These are phyloP conservation scores for Trichoplax adhaerens DNA, from an alignment of 37 sponge, comb jelly and placozoan species.

Conservation along the genomic window DNA sequence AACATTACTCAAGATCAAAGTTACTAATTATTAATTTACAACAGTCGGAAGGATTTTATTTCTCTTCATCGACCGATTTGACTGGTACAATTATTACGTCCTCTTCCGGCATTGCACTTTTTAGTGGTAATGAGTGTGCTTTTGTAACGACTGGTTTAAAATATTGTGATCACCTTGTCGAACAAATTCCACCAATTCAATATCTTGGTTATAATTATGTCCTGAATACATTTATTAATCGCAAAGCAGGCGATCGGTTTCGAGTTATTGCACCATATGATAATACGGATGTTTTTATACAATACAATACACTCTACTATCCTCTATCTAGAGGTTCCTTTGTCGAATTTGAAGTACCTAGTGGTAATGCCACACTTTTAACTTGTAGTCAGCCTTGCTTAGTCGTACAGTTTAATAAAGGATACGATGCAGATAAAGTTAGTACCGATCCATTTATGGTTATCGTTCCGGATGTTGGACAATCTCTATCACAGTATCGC, in stretches of 20 bases:
- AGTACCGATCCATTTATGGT: slow-evolving; percentile 23
- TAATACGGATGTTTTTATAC: slow-evolving; percentile 13
- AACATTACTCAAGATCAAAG: too few species aligned
- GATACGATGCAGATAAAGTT: too few species aligned
- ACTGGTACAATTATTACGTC: slow-evolving; percentile 23
- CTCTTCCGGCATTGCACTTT: slow-evolving; percentile 11
- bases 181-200: slow-evolving; percentile 26
- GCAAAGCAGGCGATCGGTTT: slow-evolving; percentile 14
- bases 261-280: slow-evolving; percentile 11
- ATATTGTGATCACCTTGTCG: slow-evolving; percentile 37
- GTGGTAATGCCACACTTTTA: too few species aligned
- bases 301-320: slow-evolving; percentile 2
- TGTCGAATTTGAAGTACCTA: too few species aligned
- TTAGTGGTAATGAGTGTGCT: slow-evolving; percentile 26
- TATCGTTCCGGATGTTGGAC: slow-evolving; percentile 17
- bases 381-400: too few species aligned
- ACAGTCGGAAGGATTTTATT: too few species aligned
- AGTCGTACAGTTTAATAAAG: too few species aligned
- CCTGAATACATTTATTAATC: not conserved
- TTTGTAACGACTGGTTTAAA: slow-evolving; percentile 11
- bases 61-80: slow-evolving; percentile 2
- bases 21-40: too few species aligned
- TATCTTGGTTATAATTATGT: slow-evolving; percentile 16
- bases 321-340: too few species aligned
- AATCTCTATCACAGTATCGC: slow-evolving; percentile 2